Evolutionary conservation across 2,797 vertebrate species (phyloP).

Genomic region (Centroberyx gerrardi): DNA sequence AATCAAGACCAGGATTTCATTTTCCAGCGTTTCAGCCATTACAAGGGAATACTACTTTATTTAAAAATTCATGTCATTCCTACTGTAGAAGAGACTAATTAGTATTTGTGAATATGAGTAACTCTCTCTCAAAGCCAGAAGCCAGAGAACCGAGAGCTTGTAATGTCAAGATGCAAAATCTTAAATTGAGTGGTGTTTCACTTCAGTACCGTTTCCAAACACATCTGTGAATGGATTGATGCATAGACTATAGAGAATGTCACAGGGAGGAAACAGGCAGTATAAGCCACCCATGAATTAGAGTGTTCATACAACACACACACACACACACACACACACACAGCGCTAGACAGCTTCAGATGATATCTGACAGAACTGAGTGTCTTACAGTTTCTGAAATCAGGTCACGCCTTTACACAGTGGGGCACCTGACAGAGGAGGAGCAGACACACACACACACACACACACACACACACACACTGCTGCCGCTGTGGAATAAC

Average conservation of each 20-base stretch:
- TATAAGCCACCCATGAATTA: background rate
- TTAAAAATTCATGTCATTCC: background rate
- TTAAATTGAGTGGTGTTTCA: background rate
- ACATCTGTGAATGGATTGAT: conserved; percentile 6
- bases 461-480: conserved; percentile 7
- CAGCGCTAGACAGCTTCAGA: conserved; percentile 29
- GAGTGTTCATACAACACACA: background rate
- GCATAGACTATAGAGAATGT: background rate
- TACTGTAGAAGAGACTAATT: too few species aligned
- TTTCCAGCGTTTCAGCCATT: background rate
- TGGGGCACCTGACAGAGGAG: conserved; percentile 21
- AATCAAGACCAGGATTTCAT: conserved; percentile 15
- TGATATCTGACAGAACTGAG: conserved; percentile 38
- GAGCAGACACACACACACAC: conserved; percentile 9
- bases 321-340: background rate
- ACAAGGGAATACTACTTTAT: background rate
- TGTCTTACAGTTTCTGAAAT: conserved; percentile 59
- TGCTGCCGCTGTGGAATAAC: conserved; percentile 14
- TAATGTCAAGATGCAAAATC: background rate
- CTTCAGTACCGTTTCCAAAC: background rate
- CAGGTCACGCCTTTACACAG: conserved; percentile 46
- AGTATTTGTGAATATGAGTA: background rate
- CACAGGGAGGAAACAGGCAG: background rate
- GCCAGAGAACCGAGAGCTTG: background rate
- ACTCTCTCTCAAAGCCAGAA: background rate